These are phyloP conservation scores for Tachycineta bicolor DNA, from an alignment of 2,113 vertebrate genomes.

Conservation along the genomic window DNA sequence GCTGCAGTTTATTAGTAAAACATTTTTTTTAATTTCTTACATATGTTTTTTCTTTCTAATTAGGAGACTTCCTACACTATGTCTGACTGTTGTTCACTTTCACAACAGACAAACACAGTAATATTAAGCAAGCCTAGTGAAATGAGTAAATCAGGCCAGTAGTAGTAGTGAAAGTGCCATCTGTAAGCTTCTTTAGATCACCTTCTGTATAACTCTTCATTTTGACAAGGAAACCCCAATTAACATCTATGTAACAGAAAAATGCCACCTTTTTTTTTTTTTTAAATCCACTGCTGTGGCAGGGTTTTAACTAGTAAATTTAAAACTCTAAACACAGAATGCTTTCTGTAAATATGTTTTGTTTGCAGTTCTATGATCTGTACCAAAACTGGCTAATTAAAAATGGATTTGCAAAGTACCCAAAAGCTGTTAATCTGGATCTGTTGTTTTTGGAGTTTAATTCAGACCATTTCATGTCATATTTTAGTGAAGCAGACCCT, in stretches of 20 bases:
- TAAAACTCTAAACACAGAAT: slow-evolving; percentile 65
- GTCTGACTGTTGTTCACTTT: slow-evolving; percentile 11
- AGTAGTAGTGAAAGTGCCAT: slow-evolving; percentile 2
- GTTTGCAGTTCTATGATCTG: slow-evolving; percentile 61
- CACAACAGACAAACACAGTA: slow-evolving; percentile 10
- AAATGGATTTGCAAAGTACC: slow-evolving; percentile 57
- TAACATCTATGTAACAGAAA: slow-evolving; percentile 46
- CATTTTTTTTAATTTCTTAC: neutral
- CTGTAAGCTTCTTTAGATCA: slow-evolving; percentile 26
- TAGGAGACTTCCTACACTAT: neutral
- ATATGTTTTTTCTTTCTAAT: neutral
- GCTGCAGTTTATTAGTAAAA: slow-evolving; percentile 27
- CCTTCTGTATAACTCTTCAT: slow-evolving; percentile 37
- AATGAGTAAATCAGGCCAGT: slow-evolving; percentile 12
- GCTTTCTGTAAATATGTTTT: slow-evolving; percentile 61
- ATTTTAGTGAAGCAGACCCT: slow-evolving; percentile 25
- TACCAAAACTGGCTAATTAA: slow-evolving; percentile 66
- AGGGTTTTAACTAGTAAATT: slow-evolving; percentile 39
- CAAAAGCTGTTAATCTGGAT: slow-evolving; percentile 16
- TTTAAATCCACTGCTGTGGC: neutral
- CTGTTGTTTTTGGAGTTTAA: slow-evolving; percentile 5
- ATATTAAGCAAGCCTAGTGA: slow-evolving; percentile 1
- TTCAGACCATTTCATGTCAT: slow-evolving; percentile 35
- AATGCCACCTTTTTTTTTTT: neutral
- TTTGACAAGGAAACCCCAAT: slow-evolving; percentile 43